Evolutionary conservation across 1,140 invertebrate genomes (phyloP), one percentile per base, ranked within the genome.

Genomic region (Battus philenor): DNA sequence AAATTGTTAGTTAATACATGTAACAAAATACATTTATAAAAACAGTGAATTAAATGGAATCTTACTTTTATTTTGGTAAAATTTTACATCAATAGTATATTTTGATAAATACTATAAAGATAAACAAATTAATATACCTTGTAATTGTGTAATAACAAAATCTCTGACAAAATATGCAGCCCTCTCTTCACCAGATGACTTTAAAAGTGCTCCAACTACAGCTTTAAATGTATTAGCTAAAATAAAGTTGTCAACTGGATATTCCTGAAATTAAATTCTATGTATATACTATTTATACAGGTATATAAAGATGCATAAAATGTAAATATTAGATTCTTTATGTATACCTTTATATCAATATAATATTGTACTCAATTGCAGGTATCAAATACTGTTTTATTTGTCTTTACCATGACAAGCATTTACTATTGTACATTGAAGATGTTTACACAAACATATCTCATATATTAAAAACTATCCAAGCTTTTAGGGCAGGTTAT

Each of bases 111-210:
- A n/a, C n/a, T n/a, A n/a, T n/a, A n/a, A n/a, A n/a, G n/a, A n/a
- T n/a, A n/a, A n/a, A n/a, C n/a, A n/a, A n/a, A n/a, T n/a, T n/a
- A 20, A 33, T 12, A 16, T 29, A 78, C 79, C 93, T 71, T 91
- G 90, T 13, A 98, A 79, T 65, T 93, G 92, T 6, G 92, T 89
- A 32, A 97, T 87, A 11, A 99, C 86, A 69, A 98, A 95, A 75
- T 98, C 97, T 39, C 92, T 85, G 2, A 98, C 89, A 87, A 98
- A 97, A 49, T 88, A 70, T 52, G 91, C 88, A 0, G 93, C 90
- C 49, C 84, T 82, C 13, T 90, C 87, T 10, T 87, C 59, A 9
- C 90, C 90, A 10, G 88, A 88, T 26, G 90, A 92, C 51, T 86
- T 71, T 1, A 89, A 73, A n/a, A 98, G 73, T 0, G 94, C 94